phyloP scores from a whole-genome alignment of 2,888 invertebrate genomes.

The Chirona hameri region DNA sequence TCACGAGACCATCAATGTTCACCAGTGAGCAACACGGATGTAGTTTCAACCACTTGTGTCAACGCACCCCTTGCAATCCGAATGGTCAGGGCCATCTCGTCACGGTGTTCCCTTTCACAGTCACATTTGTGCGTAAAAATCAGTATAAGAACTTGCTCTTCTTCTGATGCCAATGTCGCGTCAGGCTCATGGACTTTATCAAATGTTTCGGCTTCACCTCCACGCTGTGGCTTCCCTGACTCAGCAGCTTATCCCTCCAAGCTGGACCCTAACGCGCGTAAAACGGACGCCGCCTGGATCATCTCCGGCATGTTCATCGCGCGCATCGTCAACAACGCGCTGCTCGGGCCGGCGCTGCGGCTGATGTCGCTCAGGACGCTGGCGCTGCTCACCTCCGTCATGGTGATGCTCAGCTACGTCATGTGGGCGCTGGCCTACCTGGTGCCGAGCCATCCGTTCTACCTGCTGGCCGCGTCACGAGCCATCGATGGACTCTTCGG shows the following conservation, averaged over 20 bases:
- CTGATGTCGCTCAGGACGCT: conserved; percentile 1
- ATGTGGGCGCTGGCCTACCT: conserved; percentile 22
- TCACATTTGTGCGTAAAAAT: no score
- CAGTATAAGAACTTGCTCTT: no score
- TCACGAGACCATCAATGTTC: no score
- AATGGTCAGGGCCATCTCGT: no score
- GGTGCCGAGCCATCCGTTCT: neutral
- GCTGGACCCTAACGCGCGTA: neutral
- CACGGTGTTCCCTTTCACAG: no score
- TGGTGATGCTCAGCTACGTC: conserved; percentile 11
- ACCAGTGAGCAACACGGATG: no score
- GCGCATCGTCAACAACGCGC: conserved; percentile 26
- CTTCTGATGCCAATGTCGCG: no score
- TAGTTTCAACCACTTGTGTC: no score
- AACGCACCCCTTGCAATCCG: no score
- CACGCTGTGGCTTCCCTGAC: neutral
- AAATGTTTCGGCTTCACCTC: no score
- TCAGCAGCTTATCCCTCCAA: no score
- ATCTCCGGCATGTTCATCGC: conserved; percentile 28
- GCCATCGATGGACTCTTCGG: conserved; percentile 26
- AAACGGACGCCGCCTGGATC: conserved; percentile 27
- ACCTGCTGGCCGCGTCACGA: conserved; percentile 10
- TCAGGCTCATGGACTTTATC: no score
- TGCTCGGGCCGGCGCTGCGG: conserved; percentile 27
- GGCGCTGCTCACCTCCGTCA: neutral